Percentiles rank a stretch among this genome's conserved stretches.
These are phyloP conservation scores for Platycnemis pennipes DNA, from an alignment of 2,888 invertebrate species.

Conservation along the genomic window DNA sequence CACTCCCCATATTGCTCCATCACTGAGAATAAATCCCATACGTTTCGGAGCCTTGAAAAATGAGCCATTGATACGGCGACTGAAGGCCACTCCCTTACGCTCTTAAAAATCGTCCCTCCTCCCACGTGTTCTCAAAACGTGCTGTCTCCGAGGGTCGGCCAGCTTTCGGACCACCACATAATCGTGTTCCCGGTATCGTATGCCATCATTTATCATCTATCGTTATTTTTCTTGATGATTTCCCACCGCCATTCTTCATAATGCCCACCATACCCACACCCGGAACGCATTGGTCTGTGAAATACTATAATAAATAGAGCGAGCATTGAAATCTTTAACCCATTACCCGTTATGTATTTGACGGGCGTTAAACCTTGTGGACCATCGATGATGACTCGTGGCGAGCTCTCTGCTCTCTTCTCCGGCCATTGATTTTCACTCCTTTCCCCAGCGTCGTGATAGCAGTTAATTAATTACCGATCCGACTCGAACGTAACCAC, in stretches of 20 bases:
- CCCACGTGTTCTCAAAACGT: background rate
- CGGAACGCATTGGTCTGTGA: background rate
- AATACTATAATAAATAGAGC: background rate
- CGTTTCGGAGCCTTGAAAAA: background rate
- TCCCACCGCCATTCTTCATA: background rate
- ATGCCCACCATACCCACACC: background rate
- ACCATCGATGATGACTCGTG: background rate
- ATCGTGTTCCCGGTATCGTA: background rate
- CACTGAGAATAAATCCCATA: background rate
- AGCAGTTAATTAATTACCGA: conserved; percentile 6
- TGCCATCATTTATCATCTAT: background rate
- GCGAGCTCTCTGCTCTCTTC: background rate
- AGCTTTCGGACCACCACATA: background rate
- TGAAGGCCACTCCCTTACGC: background rate
- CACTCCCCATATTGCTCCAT: background rate
- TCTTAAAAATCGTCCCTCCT: conserved; percentile 21
- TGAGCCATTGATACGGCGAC: background rate
- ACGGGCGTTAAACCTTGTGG: background rate
- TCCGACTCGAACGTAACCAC: conserved; percentile 30
- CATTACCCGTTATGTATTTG: background rate
- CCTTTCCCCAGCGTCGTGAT: background rate
- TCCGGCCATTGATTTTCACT: background rate
- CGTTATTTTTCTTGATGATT: conserved; percentile 16
- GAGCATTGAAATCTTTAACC: background rate
- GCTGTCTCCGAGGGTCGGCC: background rate